Percentiles rank a stretch among this genome's conserved stretches.
Evolutionary conservation across 2,888 invertebrate species (phyloP).

Genomic region (Lasius fuliginosus): DNA sequence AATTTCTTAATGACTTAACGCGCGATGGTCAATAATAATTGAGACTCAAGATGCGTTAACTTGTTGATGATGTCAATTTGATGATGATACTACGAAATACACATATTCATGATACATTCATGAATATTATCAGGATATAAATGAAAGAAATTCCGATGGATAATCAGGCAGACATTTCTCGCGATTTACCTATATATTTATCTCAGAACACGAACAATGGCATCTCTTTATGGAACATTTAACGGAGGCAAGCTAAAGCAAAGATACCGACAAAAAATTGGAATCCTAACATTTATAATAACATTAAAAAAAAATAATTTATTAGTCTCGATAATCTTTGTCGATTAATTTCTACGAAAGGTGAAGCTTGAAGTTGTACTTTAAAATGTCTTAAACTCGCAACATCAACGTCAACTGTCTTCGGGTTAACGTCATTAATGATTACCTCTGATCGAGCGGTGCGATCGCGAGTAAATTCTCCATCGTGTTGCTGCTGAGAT

Average conservation of each 20-base stretch:
- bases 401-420: not conserved
- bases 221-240: too few species aligned
- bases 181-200: not conserved
- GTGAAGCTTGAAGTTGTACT: not conserved
- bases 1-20: constrained; percentile 3
- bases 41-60: not conserved
- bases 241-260: too few species aligned
- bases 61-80: not conserved
- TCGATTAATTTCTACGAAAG: not conserved
- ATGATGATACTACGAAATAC: not conserved
- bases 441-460: constrained; percentile 84
- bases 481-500: constrained; percentile 76
- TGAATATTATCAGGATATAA: constrained; percentile 9
- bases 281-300: too few species aligned
- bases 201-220: not conserved
- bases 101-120: not conserved
- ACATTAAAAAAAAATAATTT: not conserved
- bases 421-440: constrained; percentile 13
- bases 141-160: not conserved
- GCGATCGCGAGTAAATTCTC: constrained; percentile 81
- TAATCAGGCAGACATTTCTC: not conserved
- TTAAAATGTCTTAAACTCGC: not conserved
- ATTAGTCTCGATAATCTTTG: not conserved
- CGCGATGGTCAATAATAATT: constrained; percentile 13
- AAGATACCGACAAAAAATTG: too few species aligned